Evolutionary conservation across 2,797 vertebrate species (phyloP), one percentile per base, ranked within the genome.

Genomic region (Coendou prehensilis): DNA sequence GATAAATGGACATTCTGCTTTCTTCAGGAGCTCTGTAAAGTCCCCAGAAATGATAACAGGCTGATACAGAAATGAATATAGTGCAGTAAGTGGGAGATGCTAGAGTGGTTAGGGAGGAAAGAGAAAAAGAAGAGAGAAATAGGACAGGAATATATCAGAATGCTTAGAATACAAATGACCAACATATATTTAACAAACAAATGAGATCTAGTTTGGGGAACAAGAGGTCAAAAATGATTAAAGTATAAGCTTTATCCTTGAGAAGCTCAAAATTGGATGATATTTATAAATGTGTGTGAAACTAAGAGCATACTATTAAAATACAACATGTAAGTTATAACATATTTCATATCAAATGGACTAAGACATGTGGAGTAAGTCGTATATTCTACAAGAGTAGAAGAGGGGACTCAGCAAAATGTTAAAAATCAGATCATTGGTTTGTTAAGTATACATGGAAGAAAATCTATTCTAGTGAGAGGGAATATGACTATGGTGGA

Each of bases 1-100:
- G 63, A 87, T 45, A 89, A 93, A 87, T 56, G 64, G 22, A 93
- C 80, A 28, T 54, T 67, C 64, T 84, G 50, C 37, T 52, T 86
- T 76, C 75, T 84, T 82, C 30, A 22, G 37, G 45, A 71, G 28
- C 47, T 93, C 75, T 88, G 50, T 52, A 73, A 95, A 91, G 26
- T 41, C 41, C 59, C 17, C 9, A 80, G 26, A 92, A 87, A 23
- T 26, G 37, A 73, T 75, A 50, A 17, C 8, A 22, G 8, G 47
- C 54, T 50, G 23, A 94, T n/a, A 87, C 1, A 90, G 33, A 45
- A 57, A 89, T 22, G 23, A 9, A 33, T 75, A 23, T 63, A 87
- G 54, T 76, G 23, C 45, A 93, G 71, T 79, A 84, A 91, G 56
- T 80, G 45, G 23, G 83, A 17, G 14, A 79, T 80, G 26, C 4